These are phyloP conservation scores for Trachelus stipa DNA, from an alignment of 2,888 invertebrate genomes.

Conservation along the genomic window DNA sequence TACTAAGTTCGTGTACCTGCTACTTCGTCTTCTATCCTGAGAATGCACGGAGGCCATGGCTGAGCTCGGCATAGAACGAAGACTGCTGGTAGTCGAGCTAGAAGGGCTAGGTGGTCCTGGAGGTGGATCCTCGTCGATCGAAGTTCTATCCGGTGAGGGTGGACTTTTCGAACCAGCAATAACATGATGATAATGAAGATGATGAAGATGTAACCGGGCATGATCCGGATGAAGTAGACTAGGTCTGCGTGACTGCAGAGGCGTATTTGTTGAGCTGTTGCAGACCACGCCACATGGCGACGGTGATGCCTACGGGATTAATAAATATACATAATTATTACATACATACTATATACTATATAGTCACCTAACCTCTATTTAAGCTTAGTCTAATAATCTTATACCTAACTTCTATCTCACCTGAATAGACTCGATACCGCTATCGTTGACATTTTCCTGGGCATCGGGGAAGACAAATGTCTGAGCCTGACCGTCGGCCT, in stretches of 20 bases:
- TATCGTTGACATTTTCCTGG: conserved; percentile 70
- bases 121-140: conserved; percentile 62
- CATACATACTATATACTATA: background rate
- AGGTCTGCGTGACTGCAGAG: conserved; percentile 67
- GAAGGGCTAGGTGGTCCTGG: conserved; percentile 61
- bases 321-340: background rate
- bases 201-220: conserved; percentile 72
- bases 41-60: conserved; percentile 57
- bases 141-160: conserved; percentile 64
- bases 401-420: conserved; percentile 56
- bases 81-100: conserved; percentile 62
- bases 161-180: conserved; percentile 56
- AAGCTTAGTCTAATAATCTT: background rate
- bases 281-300: conserved; percentile 58
- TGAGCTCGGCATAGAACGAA: conserved; percentile 63
- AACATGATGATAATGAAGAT: conserved; percentile 62
- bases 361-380: background rate
- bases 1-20: conserved; percentile 47
- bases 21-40: conserved; percentile 58
- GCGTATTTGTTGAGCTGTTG: conserved; percentile 60
- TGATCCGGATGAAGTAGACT: conserved; percentile 79
- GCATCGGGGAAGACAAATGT: conserved; percentile 75
- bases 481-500: conserved; percentile 73
- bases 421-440: conserved; percentile 80
- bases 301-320: conserved; percentile 65